Base-by-base conservation (phyloP, 2,888 invertebrate genomes). In the Sisyra terminalis region DNA sequence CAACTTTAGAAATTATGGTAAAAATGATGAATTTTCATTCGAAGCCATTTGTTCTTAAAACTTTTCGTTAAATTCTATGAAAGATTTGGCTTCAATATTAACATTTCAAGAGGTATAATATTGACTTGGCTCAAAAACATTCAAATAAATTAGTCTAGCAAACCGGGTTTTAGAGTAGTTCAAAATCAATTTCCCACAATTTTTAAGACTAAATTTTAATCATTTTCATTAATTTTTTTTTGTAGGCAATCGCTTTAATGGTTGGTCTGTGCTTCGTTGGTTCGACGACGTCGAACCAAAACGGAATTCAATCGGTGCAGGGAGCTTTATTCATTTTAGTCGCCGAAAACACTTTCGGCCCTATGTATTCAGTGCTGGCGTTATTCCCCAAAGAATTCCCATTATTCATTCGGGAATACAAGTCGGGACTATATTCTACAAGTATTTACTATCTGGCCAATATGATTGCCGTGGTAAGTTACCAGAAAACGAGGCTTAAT, bases 301-400 rank as follows among this genome's bases (percentile, higher is more conserved):
- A 73, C 39, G 93, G 88, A 0, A 77, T 94, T 15, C 87, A 88
- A 56, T 83, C 88, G 16, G 77, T 89, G 1, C 87, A 90, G 57
- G 93, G 92, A 3, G 82, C 82, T 0, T 63, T 92, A 5, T 92
- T 90, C 60, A 78, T 89, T 50, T 73, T 90, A 60, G 84, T 89
- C 35, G 78, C 86, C 0, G 90, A 93, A 66, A 86, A 89, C 55
- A 86, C 89, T 1, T 93, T 92, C 62, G 77, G 79, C 43, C 88
- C 89, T 1, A 85, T 93, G 81, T 93, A 93, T 59, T 81, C 87
- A 0, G 84, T 88, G 1, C 66, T 94, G 32, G 77, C 85, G 50
- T 73, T 85, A 52, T 86, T 90, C 55, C 89, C 89, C 0, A 75
- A 77, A 51, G 73, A 76, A 55, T 74, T 86, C 47, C 88, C 90